Evolutionary conservation across 2,888 invertebrate species (phyloP), one percentile per base, ranked within the genome.

Genomic region (Amblyjoppa proteus): DNA sequence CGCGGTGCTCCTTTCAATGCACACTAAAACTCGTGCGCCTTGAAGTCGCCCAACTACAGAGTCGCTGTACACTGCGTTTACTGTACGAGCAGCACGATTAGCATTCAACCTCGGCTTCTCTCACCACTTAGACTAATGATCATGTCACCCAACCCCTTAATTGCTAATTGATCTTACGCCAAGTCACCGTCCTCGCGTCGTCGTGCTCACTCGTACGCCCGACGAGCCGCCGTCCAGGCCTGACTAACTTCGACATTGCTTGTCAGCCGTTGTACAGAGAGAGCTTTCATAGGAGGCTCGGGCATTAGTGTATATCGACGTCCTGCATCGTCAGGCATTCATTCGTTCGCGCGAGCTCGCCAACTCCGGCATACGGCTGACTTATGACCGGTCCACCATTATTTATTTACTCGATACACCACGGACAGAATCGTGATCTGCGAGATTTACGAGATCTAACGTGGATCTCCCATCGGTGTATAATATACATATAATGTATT

Each of bases 161-260:
- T 92, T 92, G 89, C 92, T 92, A 91, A 92, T 92, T 92, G 92
- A 90, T 90, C 89, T 89, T 87, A 88, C 88, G 89, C 88, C 88
- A 82, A 87, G 87, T 88, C 78, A 75, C 85, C 77, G 77, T 64
- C 78, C 74, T 79, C 79, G 71, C 66, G 49, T 66, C 34, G 75
- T 64, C n/a, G 34, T 56, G 34, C 71, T 16, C 28, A 3, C 74
- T 41, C 58, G 28, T 45, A 7, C 34, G 6, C 16, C 31, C n/a
- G 45, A 28, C 20, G 20, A 7, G 41, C 41, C 53, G 31, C 56
- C 51, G 7, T 34, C 20, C 71, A 31, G 11, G 11, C 9, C 71
- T 7, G n/a, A n/a, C 51, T 68, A 20, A 45, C 13, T 78, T 78
- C 70, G 61, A 28, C 61, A 28, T 71, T 31, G 34, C 76, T 25